These are phyloP conservation scores for Drosophila nebulosa DNA, from an alignment of 1,140 invertebrate species.

Conservation along the genomic window DNA sequence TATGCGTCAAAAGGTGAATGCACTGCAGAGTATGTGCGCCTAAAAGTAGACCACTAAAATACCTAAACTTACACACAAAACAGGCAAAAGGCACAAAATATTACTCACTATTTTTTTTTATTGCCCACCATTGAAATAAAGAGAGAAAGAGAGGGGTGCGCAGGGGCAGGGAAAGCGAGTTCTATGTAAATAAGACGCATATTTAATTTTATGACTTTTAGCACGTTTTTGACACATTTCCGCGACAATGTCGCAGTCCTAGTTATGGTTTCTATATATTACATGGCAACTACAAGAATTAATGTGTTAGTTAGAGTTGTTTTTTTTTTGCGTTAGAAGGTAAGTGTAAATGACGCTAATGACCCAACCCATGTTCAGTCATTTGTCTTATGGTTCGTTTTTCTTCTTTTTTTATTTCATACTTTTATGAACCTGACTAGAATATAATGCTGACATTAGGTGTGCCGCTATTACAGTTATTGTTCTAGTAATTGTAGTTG, in stretches of 20 bases:
- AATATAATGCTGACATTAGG: slow-evolving; percentile 7
- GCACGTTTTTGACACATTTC: slow-evolving; percentile 79
- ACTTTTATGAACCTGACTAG: not conserved
- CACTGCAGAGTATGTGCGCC: slow-evolving; percentile 98
- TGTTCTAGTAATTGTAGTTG: slow-evolving; percentile 33
- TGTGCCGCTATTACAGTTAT: not conserved
- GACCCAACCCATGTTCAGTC: slow-evolving; percentile 73
- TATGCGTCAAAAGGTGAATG: slow-evolving; percentile 30
- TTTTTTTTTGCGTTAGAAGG: slow-evolving; percentile 25
- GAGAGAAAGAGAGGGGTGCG: not conserved
- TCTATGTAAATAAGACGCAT: slow-evolving; percentile 75
- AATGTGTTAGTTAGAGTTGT: not conserved
- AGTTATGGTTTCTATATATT: slow-evolving; percentile 2
- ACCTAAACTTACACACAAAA: slow-evolving; percentile 52
- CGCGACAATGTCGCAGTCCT: slow-evolving; percentile 53
- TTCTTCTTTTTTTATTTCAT: slow-evolving; percentile 1
- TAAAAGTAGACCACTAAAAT: slow-evolving; percentile 81
- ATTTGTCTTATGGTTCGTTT: slow-evolving; percentile 53
- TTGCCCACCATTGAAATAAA: slow-evolving; percentile 45
- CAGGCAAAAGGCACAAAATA: slow-evolving; percentile 10
- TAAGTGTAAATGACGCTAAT: slow-evolving; percentile 78
- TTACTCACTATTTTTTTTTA: slow-evolving; percentile 49
- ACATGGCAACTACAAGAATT: slow-evolving; percentile 10
- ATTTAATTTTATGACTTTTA: slow-evolving; percentile 80
- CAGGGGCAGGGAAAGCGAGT: slow-evolving; percentile 11